Evolutionary conservation across 2,113 vertebrate species (phyloP), one percentile per base, ranked within the genome.

Genomic region (Alexandromys fortis): DNA sequence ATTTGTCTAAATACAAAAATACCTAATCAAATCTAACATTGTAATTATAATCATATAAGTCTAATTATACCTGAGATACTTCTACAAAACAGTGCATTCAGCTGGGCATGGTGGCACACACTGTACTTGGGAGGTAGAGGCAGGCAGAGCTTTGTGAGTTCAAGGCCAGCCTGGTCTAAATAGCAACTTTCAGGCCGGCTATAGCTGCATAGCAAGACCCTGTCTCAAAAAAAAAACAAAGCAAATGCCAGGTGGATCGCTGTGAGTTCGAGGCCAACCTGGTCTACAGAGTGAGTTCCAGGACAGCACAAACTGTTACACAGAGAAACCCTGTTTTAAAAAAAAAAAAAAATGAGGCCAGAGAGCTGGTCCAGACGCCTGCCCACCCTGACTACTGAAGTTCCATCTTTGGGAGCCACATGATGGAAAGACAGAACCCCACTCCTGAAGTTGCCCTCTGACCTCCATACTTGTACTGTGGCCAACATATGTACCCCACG

Each of bases 21-120:
- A 75, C 72, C 87, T 73, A 90, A 75, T 67, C 82, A 63, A 92
- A 61, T 89, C 68, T 88, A 94, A 38, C 83, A 63, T 92, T 79
- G 47, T 70, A n/a, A 87, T 55, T 86, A 76, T 78, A 88, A 79
- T 42, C 65, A 42, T 92, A 0, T 79, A 91, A 86, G 75, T 73
- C 19, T 92, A 77, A 91, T 82, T 92, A 96, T 89, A 72, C 77
- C 79, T 63, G 30, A 78, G 22, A 49, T 45, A 38, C 35, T 61
- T 93, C 94, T 68, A 93, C 61, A 92, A 85, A 85, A 89, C 1
- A 82, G 63, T 61, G 28, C 42, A 95, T 65, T 86, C 42, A 67
- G 38, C 2, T 67, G 61, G 58, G 82, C 13, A 42, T 42, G 81
- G 35, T 42, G 7, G 3, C 26, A 21, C 58, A 45, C 1, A 9